Conservation (phyloP, 2,888 invertebrate genomes). For the Timandra comae region DNA sequence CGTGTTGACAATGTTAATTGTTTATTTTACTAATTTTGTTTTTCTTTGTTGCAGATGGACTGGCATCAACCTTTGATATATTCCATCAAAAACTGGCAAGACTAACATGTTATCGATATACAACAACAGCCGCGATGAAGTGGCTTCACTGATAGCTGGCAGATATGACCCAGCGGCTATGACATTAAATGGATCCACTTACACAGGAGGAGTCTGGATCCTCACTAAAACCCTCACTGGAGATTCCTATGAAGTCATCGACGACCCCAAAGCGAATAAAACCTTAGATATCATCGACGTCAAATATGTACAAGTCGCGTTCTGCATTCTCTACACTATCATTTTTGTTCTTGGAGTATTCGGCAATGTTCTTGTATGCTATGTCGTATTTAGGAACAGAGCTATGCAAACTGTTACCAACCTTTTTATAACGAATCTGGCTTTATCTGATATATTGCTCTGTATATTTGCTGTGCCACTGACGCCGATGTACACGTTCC, state of each 20-base stretch:
- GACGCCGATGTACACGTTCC: constrained; percentile 91
- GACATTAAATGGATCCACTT: constrained; percentile 51
- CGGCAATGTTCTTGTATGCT: constrained; percentile 90
- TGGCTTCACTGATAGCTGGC: constrained; percentile 28
- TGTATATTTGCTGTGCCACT: constrained; percentile 91
- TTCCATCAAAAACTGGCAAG: constrained; percentile 14
- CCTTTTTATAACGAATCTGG: constrained; percentile 92
- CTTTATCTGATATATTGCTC: constrained; percentile 90
- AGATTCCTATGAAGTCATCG: constrained; percentile 60
- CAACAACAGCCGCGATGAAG: constrained; percentile 34
- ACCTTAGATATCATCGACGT: constrained; percentile 79
- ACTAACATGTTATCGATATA: constrained; percentile 37
- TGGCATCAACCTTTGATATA: constrained; percentile 24
- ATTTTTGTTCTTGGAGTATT: constrained; percentile 89
- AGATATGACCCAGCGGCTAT: constrained; percentile 48
- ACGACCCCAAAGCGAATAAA: constrained; percentile 58
- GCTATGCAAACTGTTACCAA: constrained; percentile 96
- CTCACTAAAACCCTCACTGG: constrained; percentile 63
- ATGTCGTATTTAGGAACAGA: constrained; percentile 88
- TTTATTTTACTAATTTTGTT: background rate
- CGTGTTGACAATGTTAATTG: no score
- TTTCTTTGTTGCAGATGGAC: constrained; percentile 55
- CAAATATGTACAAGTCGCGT: constrained; percentile 82
- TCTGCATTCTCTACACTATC: constrained; percentile 84
- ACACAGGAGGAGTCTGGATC: constrained; percentile 53